A percentile compares a stretch with the other conserved stretches of the same genome.
phyloP scores from a whole-genome alignment of 2,888 invertebrate species.

The Heteromurus nitidus region DNA sequence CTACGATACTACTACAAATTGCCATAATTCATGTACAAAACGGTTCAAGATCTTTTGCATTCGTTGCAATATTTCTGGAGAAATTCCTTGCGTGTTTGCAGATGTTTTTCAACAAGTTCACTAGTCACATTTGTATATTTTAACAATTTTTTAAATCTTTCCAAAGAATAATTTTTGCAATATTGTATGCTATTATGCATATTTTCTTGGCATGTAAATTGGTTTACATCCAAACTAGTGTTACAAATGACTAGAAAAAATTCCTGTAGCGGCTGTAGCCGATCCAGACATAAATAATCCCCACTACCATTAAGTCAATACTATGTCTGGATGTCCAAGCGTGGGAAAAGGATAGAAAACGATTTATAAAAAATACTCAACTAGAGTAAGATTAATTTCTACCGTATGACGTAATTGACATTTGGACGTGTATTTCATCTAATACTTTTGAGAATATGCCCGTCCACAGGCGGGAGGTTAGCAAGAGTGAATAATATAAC shows the following conservation, averaged over 20 bases:
- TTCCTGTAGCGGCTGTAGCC: background rate
- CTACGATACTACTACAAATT: constrained; percentile 12
- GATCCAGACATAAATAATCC: background rate
- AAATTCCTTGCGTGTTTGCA: constrained; percentile 39
- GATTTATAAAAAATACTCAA: background rate
- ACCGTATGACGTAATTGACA: background rate
- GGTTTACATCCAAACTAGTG: background rate
- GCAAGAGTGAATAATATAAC: background rate
- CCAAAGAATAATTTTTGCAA: background rate
- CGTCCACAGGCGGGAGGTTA: no score
- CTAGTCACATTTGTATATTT: constrained; percentile 5
- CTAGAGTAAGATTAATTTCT: background rate
- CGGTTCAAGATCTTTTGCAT: background rate
- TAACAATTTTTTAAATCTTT: background rate
- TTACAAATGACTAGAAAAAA: background rate
- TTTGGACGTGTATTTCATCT: background rate
- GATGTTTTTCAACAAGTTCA: constrained; percentile 8
- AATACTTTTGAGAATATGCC: background rate
- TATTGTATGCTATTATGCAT: background rate
- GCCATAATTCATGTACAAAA: background rate
- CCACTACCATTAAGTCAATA: background rate
- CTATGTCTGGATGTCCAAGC: background rate
- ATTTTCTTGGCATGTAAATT: constrained; percentile 10
- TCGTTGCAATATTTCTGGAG: constrained; percentile 33
- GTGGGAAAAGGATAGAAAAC: constrained; percentile 22